phyloP scores from a whole-genome alignment of 1,140 invertebrate species.

The Tribolium castaneum region DNA sequence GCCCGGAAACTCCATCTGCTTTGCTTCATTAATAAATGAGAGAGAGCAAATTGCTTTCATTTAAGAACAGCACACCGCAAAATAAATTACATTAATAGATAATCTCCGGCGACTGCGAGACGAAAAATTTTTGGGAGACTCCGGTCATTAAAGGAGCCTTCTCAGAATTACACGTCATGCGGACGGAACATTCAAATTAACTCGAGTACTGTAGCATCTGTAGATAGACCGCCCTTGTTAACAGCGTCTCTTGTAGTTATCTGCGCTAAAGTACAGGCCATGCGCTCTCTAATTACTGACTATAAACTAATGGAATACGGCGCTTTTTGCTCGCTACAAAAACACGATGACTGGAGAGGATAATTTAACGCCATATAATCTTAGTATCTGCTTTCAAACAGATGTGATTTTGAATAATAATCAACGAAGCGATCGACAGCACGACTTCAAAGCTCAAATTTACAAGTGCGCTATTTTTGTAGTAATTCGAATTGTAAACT shows the following conservation, averaged over 20 bases:
- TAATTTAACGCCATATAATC: constrained; percentile 50
- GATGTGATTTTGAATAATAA: constrained; percentile 49
- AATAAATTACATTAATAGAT: constrained; percentile 36
- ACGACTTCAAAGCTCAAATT: too few species aligned
- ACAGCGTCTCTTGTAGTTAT: constrained; percentile 48
- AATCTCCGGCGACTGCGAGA: neutral
- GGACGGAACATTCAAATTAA: constrained; percentile 48
- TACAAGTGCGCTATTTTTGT: too few species aligned
- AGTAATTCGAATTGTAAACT: too few species aligned
- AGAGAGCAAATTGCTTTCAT: constrained; percentile 34
- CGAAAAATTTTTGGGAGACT: neutral
- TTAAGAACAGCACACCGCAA: constrained; percentile 33
- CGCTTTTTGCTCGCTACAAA: constrained; percentile 42
- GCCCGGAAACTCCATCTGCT: constrained; percentile 30
- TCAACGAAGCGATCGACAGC: neutral
- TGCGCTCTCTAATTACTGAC: constrained; percentile 47
- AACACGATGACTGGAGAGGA: constrained; percentile 32
- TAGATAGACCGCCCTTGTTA: constrained; percentile 47
- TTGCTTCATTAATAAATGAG: constrained; percentile 34
- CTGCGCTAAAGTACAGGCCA: constrained; percentile 45
- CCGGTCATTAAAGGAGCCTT: constrained; percentile 38
- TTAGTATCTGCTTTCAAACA: constrained; percentile 49
- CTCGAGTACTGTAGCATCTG: constrained; percentile 45
- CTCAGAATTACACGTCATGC: constrained; percentile 43
- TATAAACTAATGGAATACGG: constrained; percentile 47